Evolutionary conservation across 2,113 vertebrate species (phyloP), one percentile per base, ranked within the genome.

Genomic region (Emberiza fucata): DNA sequence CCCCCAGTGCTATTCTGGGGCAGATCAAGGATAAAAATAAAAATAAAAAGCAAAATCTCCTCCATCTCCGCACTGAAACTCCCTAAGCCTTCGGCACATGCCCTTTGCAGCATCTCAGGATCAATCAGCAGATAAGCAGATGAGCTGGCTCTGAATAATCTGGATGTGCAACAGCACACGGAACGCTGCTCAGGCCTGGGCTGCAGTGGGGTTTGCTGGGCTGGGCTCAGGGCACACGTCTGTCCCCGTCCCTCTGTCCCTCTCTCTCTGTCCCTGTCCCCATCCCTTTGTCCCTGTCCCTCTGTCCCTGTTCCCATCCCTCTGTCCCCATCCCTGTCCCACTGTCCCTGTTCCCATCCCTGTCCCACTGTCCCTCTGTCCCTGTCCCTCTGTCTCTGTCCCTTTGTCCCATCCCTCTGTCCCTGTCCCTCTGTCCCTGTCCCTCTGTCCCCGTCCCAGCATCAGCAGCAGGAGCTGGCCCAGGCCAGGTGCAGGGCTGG

Each of bases 111-210:
- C 90, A 81, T 39, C 80, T 61, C 50, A 7, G 92, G 72, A 79
- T 72, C 70, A 76, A 88, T 70, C 92, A 83, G 81, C 40, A 87
- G 71, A 87, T 86, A 90, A 94, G 92, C 44, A 93, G 90, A 90
- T 82, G 94, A 91, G 45, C 53, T 27, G 79, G 59, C 54, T 86
- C 76, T 5, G 35, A 57, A 65, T 57, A 88, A 90, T 82, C 95
- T 45, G 88, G 11, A 14, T 2, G 3, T 9, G 35, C 60, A 68
- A 37, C 81, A 37, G 37, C 37, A 73, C 75, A 12, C 47, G 81
- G 60, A 82, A 35, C 3, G 3, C 31, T 72, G 84, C 60, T 44
- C 42, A 42, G 11, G 90, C 64, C 76, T 9, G 0, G 31, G 8
- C 23, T 6, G 0, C 47, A 39, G 31, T 15, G 18, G 59, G 45